Evolutionary conservation across 2,113 vertebrate genomes (phyloP), one percentile per base, ranked within the genome.

Genomic region (Galeopterus variegatus): DNA sequence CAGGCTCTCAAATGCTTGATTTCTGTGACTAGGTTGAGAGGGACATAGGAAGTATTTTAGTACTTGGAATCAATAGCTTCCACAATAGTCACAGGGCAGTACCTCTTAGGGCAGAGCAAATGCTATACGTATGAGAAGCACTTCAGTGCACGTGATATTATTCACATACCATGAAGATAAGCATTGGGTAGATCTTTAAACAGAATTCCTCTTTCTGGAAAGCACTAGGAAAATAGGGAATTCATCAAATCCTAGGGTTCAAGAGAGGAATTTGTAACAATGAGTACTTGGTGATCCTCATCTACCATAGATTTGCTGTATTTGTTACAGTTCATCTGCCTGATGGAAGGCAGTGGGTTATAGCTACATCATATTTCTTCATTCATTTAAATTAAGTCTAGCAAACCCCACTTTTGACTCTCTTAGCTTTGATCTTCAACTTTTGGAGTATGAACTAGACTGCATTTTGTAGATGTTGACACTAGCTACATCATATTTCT

Each of bases 141-240:
- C 7, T 58, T 48, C 72, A 33, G 10, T 41, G 65, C 12, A 11
- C 14, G 69, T 45, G 19, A 8, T 11, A 31, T 24, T n/a, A 50
- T 14, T 48, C 56, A 60, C 31, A 31, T 72, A 8, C 45, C 31
- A 36, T 18, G 45, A 93, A 69, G 19, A 24, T 76, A 75, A 75
- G 77, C 69, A 12, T 17, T 8, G 28, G 9, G 33, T 31, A 80
- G 31, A 21, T 36, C n/a, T 76, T 58, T 36, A 52, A 33, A 67
- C 17, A 96, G 50, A 96, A 65, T 54, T 24, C 36, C 54, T 91
- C 28, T 90, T 88, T 36, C 26, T 52, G 3, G 76, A 69, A 92
- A 54, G 28, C 18, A 15, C 60, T 56, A 15, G 62, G 19, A 58
- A 91, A 77, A 26, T 65, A 36, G 65, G 33, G 1, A 90, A 65